Base-by-base conservation (phyloP, 2,797 vertebrate species). In the Hoplostethus mediterraneus region DNA sequence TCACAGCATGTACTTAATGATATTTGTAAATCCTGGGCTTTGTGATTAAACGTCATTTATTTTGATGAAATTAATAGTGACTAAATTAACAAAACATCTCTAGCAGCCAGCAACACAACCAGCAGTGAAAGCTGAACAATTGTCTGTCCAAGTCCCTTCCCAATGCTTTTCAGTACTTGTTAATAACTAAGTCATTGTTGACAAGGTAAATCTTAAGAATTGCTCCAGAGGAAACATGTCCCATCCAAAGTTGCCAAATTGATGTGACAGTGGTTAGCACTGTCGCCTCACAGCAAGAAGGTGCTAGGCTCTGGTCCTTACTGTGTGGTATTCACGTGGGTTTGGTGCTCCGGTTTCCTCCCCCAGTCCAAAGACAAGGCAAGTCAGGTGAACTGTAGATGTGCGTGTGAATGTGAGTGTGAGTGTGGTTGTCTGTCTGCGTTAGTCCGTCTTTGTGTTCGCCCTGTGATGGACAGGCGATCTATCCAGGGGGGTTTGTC, bases 1-100 rank as follows among this genome's bases (percentile, higher is more conserved):
- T 66, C 54, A 45, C 79, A 77, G 62, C 64, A n/a, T 85, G 76
- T 3, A 49, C 16, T 67, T 74, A 76, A 77, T 61, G 61, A 55
- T 40, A 71, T 62, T 71, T 74, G 44, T 54, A 69, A 36, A 21
- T 3, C 60, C 60, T 49, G 28, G 30, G 47, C 45, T 12, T 45
- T 17, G 16, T 48, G 40, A 63, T 49, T 63, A 63, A 63, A 61
- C 2, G 44, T 6, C 44, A 47, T 14, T 47, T 47, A 47, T 16
- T 47, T 47, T 47, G 44, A 47, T 47, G 44, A 3, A 63, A 71
- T 72, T 25, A 63, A 63, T 64, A 44, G 44, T 47, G 38, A 68
- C 17, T 51, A 58, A 67, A 40, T 40, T 40, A 40, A 40, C 5
- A 2, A 40, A 62, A n/a, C 3, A 33, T 52, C 71, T 60, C 4